Base-by-base conservation (phyloP, 2,888 invertebrate genomes). In the Meliscaeva auricollis region DNA sequence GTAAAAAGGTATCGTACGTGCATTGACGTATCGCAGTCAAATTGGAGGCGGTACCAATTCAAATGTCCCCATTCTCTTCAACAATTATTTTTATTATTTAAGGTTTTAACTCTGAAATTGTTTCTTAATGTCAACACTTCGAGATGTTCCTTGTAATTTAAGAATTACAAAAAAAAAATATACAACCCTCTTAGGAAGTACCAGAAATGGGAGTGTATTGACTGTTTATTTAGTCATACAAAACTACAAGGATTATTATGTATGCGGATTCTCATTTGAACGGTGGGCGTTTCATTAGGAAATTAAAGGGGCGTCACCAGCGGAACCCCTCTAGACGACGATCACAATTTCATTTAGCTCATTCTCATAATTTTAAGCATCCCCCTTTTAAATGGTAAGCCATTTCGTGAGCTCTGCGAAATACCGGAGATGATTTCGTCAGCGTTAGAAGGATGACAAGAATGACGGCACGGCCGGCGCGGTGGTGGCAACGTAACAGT, bases 291-390 rank as follows among this genome's bases (percentile, higher is more conserved):
- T 72, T 50, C 81, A 26, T 22, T 54, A 15, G 81, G 81, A 85
- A 81, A 85, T 85, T 81, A 81, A 85, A 81, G 26, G 69, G 85
- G 85, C 85, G 85, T 85, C 72, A 50, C 69, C 85, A 58, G 56
- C 81, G 85, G 85, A 85, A 85, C 85, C 81, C 85, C 73, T 81
- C 76, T 81, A 85, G 85, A 85, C 85, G 80, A 85, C 84, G 85
- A 85, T 85, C 85, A 69, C 81, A 81, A 85, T 85, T 85, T 69
- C 68, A 77, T 85, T 85, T 85, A 80, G n/a, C 54, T 68, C 73
- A 77, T 81, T 66, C 32, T 30, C 30, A 64, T 32, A 66, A 50
- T 50, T 66, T 66, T 30, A n/a, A 46, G n/a, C 32, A 20, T 54
- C 46, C 15, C 17, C 20, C 13, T 38, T 13, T 35, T 6, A n/a